Conservation (phyloP, 2,113 vertebrate species). For the Balaenoptera acutorostrata region DNA sequence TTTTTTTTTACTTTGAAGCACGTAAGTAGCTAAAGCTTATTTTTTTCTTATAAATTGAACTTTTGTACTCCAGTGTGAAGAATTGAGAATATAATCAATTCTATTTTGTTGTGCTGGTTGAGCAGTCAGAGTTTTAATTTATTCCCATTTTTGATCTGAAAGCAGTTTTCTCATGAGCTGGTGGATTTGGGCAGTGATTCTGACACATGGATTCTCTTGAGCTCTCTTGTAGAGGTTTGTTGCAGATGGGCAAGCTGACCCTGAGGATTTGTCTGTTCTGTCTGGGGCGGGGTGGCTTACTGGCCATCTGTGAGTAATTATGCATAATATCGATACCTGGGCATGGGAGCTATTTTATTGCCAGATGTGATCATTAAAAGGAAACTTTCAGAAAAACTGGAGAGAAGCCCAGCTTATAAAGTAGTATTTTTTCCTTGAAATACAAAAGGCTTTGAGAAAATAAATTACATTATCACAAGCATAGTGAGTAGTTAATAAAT, state of each 20-base stretch:
- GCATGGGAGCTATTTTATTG: neutral
- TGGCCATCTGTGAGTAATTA: constrained; percentile 53
- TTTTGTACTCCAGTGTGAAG: neutral
- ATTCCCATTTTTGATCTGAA: neutral
- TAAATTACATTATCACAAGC: neutral
- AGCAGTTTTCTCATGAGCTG: constrained; percentile 3
- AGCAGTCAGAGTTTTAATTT: constrained; percentile 13
- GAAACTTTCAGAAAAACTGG: constrained; percentile 14
- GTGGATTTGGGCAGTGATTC: neutral
- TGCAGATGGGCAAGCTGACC: constrained; percentile 22
- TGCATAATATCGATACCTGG: constrained; percentile 4
- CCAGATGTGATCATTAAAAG: constrained; percentile 47
- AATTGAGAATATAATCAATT: neutral
- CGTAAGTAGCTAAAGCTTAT: neutral
- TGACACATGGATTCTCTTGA: neutral
- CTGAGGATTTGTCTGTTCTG: neutral
- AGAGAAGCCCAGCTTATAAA: neutral
- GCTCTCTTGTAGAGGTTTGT: neutral
- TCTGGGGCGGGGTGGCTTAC: neutral
- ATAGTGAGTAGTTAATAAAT: neutral
- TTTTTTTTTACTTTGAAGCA: neutral
- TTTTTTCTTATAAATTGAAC: neutral
- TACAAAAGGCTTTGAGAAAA: constrained; percentile 26
- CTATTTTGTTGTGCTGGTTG: neutral
- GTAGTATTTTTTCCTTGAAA: neutral